phyloP scores from a whole-genome alignment of 2,797 vertebrate genomes.

The Neostethus bicornis region DNA sequence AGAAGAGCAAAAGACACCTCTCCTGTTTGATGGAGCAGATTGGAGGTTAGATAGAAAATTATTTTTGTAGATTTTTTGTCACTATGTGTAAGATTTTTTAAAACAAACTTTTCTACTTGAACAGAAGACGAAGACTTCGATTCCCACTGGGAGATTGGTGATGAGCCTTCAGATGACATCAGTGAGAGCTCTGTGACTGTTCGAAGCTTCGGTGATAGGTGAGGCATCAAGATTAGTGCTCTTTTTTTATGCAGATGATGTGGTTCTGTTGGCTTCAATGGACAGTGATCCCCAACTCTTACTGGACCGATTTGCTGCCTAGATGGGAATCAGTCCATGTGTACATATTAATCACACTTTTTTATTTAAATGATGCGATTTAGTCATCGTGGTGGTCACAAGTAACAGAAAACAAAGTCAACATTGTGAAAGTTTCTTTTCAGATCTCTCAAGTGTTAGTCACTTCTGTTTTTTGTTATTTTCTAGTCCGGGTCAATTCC shows the following conservation, averaged over 20 bases:
- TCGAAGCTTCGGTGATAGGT: conserved; percentile 71
- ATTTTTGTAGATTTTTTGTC: background rate
- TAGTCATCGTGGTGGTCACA: too few relatives aligned
- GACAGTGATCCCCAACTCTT: too few relatives aligned
- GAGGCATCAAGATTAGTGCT: too few relatives aligned
- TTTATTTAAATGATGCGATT: too few relatives aligned
- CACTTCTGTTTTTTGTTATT: background rate
- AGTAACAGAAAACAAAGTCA: too few relatives aligned
- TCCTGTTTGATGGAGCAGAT: conserved; percentile 48
- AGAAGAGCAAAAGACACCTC: conserved; percentile 62
- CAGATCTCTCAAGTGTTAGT: background rate
- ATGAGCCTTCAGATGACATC: conserved; percentile 60
- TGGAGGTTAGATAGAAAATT: conserved; percentile 52
- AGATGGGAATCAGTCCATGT: too few relatives aligned
- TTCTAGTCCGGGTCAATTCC: conserved; percentile 39
- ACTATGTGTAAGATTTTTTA: background rate
- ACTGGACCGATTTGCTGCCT: too few relatives aligned
- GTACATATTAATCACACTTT: too few relatives aligned
- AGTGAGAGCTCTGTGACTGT: conserved; percentile 56
- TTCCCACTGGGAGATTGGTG: conserved; percentile 61
- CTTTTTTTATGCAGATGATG: too few relatives aligned
- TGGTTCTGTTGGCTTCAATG: too few relatives aligned
- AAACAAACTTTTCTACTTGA: background rate
- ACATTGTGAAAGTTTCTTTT: too few relatives aligned
- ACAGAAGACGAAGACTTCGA: conserved; percentile 75